Conservation (phyloP, 2,113 vertebrate species). For the Tyrannus savana region DNA sequence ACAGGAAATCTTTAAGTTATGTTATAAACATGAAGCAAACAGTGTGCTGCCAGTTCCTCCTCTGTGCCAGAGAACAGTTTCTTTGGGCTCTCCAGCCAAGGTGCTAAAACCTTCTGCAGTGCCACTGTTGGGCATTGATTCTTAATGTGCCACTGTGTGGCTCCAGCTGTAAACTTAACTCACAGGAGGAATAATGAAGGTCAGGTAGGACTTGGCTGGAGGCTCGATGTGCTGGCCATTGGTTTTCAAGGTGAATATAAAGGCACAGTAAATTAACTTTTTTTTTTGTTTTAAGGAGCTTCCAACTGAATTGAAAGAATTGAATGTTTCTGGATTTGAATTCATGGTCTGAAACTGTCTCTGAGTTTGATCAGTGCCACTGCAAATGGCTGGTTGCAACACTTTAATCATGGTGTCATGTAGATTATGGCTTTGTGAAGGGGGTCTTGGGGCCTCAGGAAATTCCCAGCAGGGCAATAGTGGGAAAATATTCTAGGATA, state of each 20-base stretch:
- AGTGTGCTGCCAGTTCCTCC: not conserved
- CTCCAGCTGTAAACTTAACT: not conserved
- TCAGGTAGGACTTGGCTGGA: not conserved
- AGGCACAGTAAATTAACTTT: not conserved
- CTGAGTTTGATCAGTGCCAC: not conserved
- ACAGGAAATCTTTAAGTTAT: too few species aligned
- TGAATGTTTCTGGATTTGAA: not conserved
- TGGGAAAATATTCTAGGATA: not conserved
- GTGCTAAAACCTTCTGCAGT: not conserved
- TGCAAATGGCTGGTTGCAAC: not conserved
- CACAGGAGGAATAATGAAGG: not conserved
- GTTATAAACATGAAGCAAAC: not conserved
- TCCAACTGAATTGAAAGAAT: too few species aligned
- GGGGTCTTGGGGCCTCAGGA: not conserved
- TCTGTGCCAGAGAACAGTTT: not conserved
- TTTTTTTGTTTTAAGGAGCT: not conserved
- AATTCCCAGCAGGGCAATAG: not conserved
- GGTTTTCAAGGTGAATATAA: not conserved
- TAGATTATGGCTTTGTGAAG: not conserved
- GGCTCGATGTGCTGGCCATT: not conserved
- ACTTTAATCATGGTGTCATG: rapidly evolving
- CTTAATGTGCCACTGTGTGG: not conserved
- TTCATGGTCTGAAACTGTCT: rapidly evolving
- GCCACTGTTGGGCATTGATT: not conserved
- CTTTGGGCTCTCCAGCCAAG: not conserved